Percentiles rank a stretch among this genome's conserved stretches.
phyloP scores from a whole-genome alignment of 2,888 invertebrate genomes.

The Gibbula magus region DNA sequence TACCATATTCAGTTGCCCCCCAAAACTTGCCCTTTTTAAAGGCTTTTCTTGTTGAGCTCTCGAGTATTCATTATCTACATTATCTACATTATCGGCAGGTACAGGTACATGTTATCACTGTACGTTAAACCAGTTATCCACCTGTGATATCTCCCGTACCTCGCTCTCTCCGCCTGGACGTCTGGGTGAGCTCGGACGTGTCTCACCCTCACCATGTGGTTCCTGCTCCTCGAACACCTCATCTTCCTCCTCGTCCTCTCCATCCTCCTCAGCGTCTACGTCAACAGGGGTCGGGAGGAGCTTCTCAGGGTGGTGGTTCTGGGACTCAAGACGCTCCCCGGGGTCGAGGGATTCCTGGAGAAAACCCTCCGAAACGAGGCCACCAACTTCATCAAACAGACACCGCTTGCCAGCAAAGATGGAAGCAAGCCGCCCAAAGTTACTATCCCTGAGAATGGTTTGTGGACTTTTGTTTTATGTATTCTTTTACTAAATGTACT shows the following conservation, averaged over 20 bases:
- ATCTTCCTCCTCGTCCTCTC: constrained; percentile 51
- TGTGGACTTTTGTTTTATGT: not conserved
- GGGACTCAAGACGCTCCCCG: constrained; percentile 56
- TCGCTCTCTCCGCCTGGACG: too few species aligned
- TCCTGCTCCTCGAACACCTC: constrained; percentile 49
- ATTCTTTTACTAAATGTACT: too few species aligned
- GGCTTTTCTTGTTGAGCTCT: too few species aligned
- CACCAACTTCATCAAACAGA: constrained; percentile 55
- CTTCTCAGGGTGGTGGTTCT: constrained; percentile 55
- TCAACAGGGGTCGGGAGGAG: constrained; percentile 52
- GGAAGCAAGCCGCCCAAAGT: constrained; percentile 46
- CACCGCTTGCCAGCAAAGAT: constrained; percentile 44
- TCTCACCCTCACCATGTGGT: not conserved
- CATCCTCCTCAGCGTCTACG: constrained; percentile 53
- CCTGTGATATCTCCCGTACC: too few species aligned
- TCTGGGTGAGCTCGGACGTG: too few species aligned
- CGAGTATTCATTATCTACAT: too few species aligned
- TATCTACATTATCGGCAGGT: too few species aligned
- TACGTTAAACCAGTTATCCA: too few species aligned
- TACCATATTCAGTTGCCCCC: too few species aligned
- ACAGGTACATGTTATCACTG: too few species aligned
- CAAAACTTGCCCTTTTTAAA: too few species aligned
- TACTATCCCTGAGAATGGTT: constrained; percentile 57
- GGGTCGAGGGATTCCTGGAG: constrained; percentile 52
- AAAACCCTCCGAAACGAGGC: constrained; percentile 55